Evolutionary conservation across 2,888 invertebrate genomes (phyloP).

Genomic region (Cataglyphis livida): DNA sequence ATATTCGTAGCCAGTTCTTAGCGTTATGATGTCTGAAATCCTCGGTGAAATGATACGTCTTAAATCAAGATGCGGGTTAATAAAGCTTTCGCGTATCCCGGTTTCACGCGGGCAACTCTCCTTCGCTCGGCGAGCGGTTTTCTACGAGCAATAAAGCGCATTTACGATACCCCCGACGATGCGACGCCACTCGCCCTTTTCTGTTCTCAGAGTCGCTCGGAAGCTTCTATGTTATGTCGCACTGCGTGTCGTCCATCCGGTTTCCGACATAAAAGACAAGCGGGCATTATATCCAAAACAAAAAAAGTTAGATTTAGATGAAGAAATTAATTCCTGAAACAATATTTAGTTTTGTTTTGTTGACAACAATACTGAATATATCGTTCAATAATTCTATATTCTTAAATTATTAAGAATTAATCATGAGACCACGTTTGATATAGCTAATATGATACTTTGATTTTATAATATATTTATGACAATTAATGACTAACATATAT

Average conservation of each 20-base stretch:
- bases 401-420: background rate
- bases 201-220: slow-evolving; percentile 42
- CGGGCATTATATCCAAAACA: background rate
- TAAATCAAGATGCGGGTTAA: slow-evolving; percentile 73
- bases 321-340: background rate
- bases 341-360: background rate
- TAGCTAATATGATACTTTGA: background rate
- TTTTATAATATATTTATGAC: background rate
- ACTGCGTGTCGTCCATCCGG: background rate
- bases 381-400: background rate
- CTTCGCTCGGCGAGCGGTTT: slow-evolving; percentile 49
- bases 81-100: slow-evolving; percentile 66
- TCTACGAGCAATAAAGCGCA: slow-evolving; percentile 69
- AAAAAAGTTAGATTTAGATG: background rate
- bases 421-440: background rate
- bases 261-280: slow-evolving; percentile 10
- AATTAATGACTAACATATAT: background rate
- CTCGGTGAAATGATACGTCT: slow-evolving; percentile 61
- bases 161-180: slow-evolving; percentile 69
- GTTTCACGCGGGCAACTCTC: slow-evolving; percentile 64
- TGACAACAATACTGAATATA: background rate
- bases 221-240: slow-evolving; percentile 21
- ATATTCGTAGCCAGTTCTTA: slow-evolving; percentile 45
- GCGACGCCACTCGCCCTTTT: slow-evolving; percentile 52
- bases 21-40: slow-evolving; percentile 67